Percentiles rank a stretch among this genome's conserved stretches.
Conservation (phyloP, 2,888 invertebrate genomes). For the Seira musarum region DNA sequence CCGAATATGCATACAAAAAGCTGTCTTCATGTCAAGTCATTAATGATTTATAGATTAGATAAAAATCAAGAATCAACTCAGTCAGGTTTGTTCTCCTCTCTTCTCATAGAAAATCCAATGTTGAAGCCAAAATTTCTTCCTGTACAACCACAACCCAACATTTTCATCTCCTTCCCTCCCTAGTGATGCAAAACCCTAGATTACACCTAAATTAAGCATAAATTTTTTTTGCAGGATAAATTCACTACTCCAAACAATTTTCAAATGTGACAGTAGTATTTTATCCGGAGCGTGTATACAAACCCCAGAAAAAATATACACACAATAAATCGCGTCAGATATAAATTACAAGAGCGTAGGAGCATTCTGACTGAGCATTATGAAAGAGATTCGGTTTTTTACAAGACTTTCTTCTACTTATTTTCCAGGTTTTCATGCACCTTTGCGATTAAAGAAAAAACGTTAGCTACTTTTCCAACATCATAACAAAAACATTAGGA, state of each 20-base stretch:
- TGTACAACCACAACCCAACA: background rate
- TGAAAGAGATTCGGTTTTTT: constrained; percentile 38
- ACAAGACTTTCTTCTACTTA: constrained; percentile 28
- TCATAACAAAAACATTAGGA: constrained; percentile 39
- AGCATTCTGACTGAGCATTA: background rate
- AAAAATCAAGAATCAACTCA: constrained; percentile 14
- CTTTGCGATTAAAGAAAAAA: constrained; percentile 35
- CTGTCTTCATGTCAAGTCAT: background rate
- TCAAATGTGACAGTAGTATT: background rate
- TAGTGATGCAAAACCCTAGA: background rate
- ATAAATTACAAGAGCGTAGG: constrained; percentile 58
- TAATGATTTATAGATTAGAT: constrained; percentile 29
- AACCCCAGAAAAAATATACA: constrained; percentile 25
- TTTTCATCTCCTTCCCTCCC: background rate
- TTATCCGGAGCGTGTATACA: background rate
- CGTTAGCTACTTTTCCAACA: constrained; percentile 42
- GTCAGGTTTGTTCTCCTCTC: too few species aligned
- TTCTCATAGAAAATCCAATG: too few species aligned
- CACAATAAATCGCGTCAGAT: constrained; percentile 67
- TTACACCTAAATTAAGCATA: constrained; percentile 5
- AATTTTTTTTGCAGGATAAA: background rate
- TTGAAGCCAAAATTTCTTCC: background rate
- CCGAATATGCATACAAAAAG: constrained; percentile 1
- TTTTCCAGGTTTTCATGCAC: constrained; percentile 8
- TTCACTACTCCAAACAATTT: background rate